Base-by-base conservation (phyloP, 2,797 vertebrate genomes). In the Pangasius djambal region DNA sequence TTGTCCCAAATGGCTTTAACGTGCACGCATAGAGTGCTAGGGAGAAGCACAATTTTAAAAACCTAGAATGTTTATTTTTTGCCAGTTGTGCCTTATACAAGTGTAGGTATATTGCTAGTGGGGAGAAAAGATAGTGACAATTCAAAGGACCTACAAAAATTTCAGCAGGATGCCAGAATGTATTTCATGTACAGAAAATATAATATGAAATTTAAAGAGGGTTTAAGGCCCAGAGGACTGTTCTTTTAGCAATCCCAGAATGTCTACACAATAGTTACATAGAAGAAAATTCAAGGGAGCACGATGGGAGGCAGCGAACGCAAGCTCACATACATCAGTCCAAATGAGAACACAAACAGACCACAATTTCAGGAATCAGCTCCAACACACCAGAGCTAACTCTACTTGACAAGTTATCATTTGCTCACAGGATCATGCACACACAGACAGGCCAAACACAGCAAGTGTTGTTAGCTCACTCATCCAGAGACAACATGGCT, bases 1-100 rank as follows among this genome's bases (percentile, higher is more conserved):
- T 69, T 31, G 72, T 74, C 89, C 90, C 75, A 89, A 89, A 87
- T 87, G 61, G 72, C 72, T 85, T 34, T 85, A 85, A 79, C 79
- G 87, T 87, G 50, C 82, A 88, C 9, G 16, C n/a, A 40, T 83
- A 72, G 50, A 81, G 84, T 78, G 78, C 67, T 75, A 48, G 52
- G 48, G 75, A 85, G 81, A 83, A 84, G 44, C 4, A 3, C 4
- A 8, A 69, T 69, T 69, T 31, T 37, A 18, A 37, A 83, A 61
- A 28, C 18, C 22, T 55, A 65, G 48, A 81, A 74, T 63, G 37
- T 50, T 48, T 61, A 15, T 52, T 20, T 31, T 55, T 18, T 55
- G 6, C 8, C 3, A 34, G 50, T 79, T 9, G 15, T 34, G n/a
- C 34, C 48, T 77, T 74, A 4, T 4, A 72, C 20, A 72, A 75